These are phyloP conservation scores for Halictus quadricinctus DNA, from an alignment of 2,888 invertebrate genomes.

Conservation along the genomic window DNA sequence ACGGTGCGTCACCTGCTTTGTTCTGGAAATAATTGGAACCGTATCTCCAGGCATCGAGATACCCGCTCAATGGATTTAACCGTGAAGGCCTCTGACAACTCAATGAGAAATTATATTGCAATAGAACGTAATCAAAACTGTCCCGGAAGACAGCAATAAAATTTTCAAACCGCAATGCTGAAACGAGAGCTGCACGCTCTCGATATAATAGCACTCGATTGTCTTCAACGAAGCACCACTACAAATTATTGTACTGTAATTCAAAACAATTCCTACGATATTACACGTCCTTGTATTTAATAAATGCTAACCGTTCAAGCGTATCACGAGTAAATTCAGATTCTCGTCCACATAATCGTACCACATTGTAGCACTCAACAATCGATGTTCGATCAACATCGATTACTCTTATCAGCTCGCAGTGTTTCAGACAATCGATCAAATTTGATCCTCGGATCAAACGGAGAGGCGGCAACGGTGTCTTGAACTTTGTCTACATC, in stretches of 20 bases:
- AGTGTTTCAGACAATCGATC: neutral
- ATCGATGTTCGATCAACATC: neutral
- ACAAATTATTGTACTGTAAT: neutral
- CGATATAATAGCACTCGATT: neutral
- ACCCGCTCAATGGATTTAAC: neutral
- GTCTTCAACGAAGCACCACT: neutral
- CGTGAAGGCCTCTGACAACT: neutral
- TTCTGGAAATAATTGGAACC: constrained; percentile 27
- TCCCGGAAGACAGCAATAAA: neutral
- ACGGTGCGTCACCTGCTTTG: constrained; percentile 20
- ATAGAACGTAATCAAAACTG: neutral
- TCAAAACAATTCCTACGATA: neutral
- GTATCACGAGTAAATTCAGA: neutral
- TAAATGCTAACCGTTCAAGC: neutral
- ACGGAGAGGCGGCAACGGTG: neutral
- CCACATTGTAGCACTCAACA: neutral
- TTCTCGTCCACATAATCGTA: neutral
- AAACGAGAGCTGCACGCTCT: neutral
- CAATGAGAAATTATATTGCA: neutral
- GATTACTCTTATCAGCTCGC: neutral
- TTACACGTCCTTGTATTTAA: neutral
- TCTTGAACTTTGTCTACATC: constrained; percentile 34
- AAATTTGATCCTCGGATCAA: neutral
- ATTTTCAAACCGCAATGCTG: neutral
- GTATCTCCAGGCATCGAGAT: constrained; percentile 12